Conservation (phyloP, 2,113 vertebrate genomes). For the Dinomys branickii region DNA sequence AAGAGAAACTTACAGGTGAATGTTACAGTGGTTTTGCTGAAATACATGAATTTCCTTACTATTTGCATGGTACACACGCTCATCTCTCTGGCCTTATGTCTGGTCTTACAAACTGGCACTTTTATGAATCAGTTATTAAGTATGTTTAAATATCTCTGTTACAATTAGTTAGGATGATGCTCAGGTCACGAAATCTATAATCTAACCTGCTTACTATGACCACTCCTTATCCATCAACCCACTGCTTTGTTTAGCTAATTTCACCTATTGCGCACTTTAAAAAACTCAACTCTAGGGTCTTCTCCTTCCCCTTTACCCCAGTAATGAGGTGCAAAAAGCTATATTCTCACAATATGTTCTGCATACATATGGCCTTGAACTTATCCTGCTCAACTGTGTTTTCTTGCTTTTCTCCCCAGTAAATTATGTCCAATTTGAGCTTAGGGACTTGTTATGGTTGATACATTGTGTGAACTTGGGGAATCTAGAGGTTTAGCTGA, state of each 20-base stretch:
- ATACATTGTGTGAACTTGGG: too few species aligned
- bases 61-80: background rate
- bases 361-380: too few species aligned
- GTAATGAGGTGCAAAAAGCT: background rate
- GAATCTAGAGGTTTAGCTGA: too few species aligned
- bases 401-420: background rate
- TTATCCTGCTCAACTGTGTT: background rate
- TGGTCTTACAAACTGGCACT: background rate
- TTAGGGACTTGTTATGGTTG: too few species aligned
- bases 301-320: background rate
- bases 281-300: background rate
- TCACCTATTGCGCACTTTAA: background rate
- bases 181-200: background rate
- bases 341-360: background rate
- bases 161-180: background rate
- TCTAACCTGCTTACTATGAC: background rate
- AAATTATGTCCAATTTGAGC: background rate
- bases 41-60: background rate
- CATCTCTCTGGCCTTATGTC: background rate
- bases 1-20: background rate
- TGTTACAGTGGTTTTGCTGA: background rate
- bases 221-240: background rate
- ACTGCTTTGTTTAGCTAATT: background rate
- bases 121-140: background rate
- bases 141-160: constrained; percentile 1